Evolutionary conservation across 2,888 invertebrate species (phyloP), one percentile per base, ranked within the genome.

Genomic region (Coelinius sp.): DNA sequence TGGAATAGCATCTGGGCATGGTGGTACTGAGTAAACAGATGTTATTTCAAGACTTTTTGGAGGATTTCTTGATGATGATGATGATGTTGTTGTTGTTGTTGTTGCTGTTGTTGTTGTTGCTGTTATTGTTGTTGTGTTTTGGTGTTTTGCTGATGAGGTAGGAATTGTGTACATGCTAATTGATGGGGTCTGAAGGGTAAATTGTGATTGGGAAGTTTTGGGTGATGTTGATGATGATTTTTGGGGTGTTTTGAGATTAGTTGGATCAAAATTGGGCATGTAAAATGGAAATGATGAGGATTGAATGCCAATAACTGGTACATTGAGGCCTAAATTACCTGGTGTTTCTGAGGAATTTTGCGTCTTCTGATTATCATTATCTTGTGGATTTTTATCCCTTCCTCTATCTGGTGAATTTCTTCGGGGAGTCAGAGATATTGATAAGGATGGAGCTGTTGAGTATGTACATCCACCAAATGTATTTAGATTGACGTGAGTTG

Each of bases 1-100:
- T 0, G 88, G 88, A 70, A 87, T 87, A 1, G 87, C 86, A 49
- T 85, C 87, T 1, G 87, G 87, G 68, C 87, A 87, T 1, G 87
- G 87, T 1, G 86, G 86, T 3, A 85, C 83, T 0, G 85, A 76
- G 22, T 84, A 83, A 8, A 79, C 72, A 12, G 77, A 79, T 17
- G 81, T 76, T 24, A 79, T 76, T 22, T 79, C 79, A n/a, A 75
- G 56, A 20, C 73, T 17, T 46, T 79, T 76, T n/a, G 64, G 24
- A 44, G 64, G 24, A 44, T 53, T 76, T 6, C 68, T 67, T 17
- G 64, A 44, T 52, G 41, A n/a, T n/a, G 59, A 14, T 3, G 73
- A 64, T 6, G 62, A 27, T 1, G 63, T 25, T 0, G 52, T 68
- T 56, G 71, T 63, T 4, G 71, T 59, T 27, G 70, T 12, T n/a